These are phyloP conservation scores for Ascidia mentula DNA, from an alignment of 23 tunicate genomes.

Conservation along the genomic window DNA sequence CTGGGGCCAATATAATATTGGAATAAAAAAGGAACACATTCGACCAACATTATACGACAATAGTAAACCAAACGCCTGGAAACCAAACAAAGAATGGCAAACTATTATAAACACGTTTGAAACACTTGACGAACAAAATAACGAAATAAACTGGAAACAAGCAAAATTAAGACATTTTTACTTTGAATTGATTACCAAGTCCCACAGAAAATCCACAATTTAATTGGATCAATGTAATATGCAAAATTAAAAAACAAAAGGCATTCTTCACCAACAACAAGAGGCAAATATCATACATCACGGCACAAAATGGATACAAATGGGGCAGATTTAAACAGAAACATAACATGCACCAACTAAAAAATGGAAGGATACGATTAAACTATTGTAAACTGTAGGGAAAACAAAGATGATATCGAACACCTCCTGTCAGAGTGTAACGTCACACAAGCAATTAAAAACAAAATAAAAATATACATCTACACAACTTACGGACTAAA, in stretches of 20 bases:
- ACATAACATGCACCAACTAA: not conserved
- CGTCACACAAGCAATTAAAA: not conserved
- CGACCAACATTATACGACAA: not conserved
- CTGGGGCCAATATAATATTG: not conserved
- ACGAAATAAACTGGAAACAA: not conserved
- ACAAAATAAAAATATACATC: no score
- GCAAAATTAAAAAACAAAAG: not conserved
- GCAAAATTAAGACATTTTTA: not conserved
- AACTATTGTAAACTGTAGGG: not conserved
- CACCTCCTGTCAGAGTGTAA: constrained; percentile 4
- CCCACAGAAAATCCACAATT: not conserved
- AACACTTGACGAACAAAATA: not conserved
- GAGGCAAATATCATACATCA: not conserved
- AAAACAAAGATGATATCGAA: not conserved
- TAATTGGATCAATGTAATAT: not conserved
- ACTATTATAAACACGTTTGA: not conserved
- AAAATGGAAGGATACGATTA: not conserved
- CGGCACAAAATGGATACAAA: not conserved
- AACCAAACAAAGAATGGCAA: not conserved
- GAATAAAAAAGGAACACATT: not conserved
- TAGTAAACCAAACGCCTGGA: not conserved
- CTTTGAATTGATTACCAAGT: not conserved
- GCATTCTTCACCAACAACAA: not conserved
- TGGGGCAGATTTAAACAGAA: not conserved
- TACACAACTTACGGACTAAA: no score